Evolutionary conservation across 2,888 invertebrate genomes (phyloP), one percentile per base, ranked within the genome.

Genomic region (Diaperis boleti): DNA sequence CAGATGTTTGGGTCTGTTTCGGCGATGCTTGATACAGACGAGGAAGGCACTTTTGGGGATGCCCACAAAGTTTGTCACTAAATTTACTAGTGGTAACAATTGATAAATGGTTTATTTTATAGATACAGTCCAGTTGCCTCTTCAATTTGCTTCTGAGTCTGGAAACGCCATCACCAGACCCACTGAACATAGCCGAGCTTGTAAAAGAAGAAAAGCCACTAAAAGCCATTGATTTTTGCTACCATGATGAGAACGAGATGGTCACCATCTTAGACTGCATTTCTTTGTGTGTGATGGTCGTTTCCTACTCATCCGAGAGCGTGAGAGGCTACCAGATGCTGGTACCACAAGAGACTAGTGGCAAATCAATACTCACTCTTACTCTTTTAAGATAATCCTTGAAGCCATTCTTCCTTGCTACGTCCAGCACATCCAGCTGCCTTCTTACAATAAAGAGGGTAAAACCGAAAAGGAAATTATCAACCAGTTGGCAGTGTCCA

Each of bases 1-100:
- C 98, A 98, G 87, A 96, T 98, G 96, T 98, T 99, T 83, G 99
- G 99, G 1, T 96, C 97, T 1, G 94, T 98, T 0, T 98, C 98
- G 0, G 95, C 96, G 1, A 94, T 98, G 77, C 84, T 99, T 72
- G 98, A 98, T 78, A 95, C 94, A 0, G 94, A 94, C 73, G 93
- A 93, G 76, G 89, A 91, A 68, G 91, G 93, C 22, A 88, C 90
- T 2, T 93, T 91, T 76, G 96, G 96, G 2, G 95, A 96, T 82
- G 95, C 96, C 0, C 95, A 95, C 78, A 94, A 95, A 82, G 95
- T 94, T 5, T 13, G 26, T 44, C 2, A 22, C 1, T 13, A 44
- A 8, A 7, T 10, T 44, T 44, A 22, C 5, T 31, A 13, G 10
- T 22, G 2, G 11, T 22, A 10, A 20, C 42, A n/a, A n/a, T n/a